Evolutionary conservation across 2,888 invertebrate species (phyloP).

Genomic region (Abrostola triplasia): DNA sequence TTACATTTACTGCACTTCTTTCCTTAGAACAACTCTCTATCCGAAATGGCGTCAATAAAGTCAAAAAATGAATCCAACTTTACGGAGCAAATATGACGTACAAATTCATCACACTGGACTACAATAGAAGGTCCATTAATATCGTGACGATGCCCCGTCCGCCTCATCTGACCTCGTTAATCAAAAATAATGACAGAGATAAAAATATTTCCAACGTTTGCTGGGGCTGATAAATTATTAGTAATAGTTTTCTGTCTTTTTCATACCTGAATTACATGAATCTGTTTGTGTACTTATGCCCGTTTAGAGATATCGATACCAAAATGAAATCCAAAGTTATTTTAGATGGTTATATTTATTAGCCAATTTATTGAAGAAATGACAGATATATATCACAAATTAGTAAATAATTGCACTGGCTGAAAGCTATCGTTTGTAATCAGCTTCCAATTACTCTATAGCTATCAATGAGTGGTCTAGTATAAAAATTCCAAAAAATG

Average conservation of each 20-base stretch:
- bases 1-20: slow-evolving; percentile 50
- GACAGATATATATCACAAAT: too few relatives aligned
- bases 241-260: slow-evolving; percentile 46
- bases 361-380: too few relatives aligned
- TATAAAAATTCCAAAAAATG: too few relatives aligned
- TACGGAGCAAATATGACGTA: slow-evolving; percentile 40
- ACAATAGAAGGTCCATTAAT: slow-evolving; percentile 66
- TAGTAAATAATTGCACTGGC: too few relatives aligned
- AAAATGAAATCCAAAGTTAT: too few relatives aligned
- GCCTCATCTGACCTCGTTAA: slow-evolving; percentile 63
- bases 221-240: slow-evolving; percentile 56
- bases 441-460: too few relatives aligned
- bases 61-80: slow-evolving; percentile 35
- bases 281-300: not conserved
- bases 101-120: slow-evolving; percentile 54
- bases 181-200: slow-evolving; percentile 72
- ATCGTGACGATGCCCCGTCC: slow-evolving; percentile 54
- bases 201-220: slow-evolving; percentile 65
- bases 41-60: slow-evolving; percentile 34
- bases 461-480: too few relatives aligned
- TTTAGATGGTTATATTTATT: too few relatives aligned
- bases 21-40: slow-evolving; percentile 37
- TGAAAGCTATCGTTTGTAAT: too few relatives aligned
- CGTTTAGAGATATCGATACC: too few relatives aligned
- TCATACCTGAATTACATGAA: slow-evolving; percentile 23